Evolutionary conservation across 2,797 vertebrate genomes (phyloP), one percentile per base, ranked within the genome.

Genomic region (Typhlichthys subterraneus): DNA sequence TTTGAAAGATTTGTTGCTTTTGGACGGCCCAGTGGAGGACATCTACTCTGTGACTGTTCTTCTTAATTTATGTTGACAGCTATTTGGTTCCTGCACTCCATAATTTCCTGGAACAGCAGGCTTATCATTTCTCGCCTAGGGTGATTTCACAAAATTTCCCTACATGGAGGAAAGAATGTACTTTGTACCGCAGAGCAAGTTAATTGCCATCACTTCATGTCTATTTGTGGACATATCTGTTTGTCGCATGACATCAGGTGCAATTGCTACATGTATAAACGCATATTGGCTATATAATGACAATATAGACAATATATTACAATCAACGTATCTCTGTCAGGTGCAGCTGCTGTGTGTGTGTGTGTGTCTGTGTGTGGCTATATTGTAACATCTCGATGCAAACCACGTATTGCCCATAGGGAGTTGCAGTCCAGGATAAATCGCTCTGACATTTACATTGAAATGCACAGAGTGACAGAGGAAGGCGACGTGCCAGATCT

Each of bases 371-470:
- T 33, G 49, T 23, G 4, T 11, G 6, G 33, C 9, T 12, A 11
- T 23, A 14, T 47, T 10, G 23, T 61, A 55, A 55, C 45, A 57
- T 69, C 45, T 46, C 61, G 46, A 62, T 60, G 61, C 51, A 50
- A 60, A 52, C 56, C 58, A 62, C 46, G 57, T 53, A 38, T 59
- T 57, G 55, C 78, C 76, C 66, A 45, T 15, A 3, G 68, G 61
- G 66, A 76, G 51, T 59, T 59, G 72, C 69, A 64, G 63, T 64
- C 38, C 56, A 42, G 64, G 48, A 77, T 63, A 61, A 50, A 70
- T 79, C 72, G 31, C 54, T 65, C 60, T 79, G 82, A 82, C 85
- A 80, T 85, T 81, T 81, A 77, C 70, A 72, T 72, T 75, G 65
- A 82, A 79, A 84, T 70, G 69, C 61, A 83, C 77, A 69, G 63